Conservation (phyloP, 2,797 vertebrate species). For the Sebastes variabilis region DNA sequence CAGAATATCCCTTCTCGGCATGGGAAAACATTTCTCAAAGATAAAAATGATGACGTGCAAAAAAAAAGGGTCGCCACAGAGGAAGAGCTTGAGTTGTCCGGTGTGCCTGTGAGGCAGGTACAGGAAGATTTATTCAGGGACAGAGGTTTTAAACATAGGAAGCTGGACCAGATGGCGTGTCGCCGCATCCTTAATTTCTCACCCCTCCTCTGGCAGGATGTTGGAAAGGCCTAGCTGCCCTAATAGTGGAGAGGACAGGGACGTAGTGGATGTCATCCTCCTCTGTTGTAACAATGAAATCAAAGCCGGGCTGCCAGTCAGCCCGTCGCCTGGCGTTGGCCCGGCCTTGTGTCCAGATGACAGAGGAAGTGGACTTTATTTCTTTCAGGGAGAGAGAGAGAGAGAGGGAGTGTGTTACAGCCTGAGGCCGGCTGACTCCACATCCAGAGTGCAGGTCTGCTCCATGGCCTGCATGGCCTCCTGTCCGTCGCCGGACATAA, state of each 20-base stretch:
- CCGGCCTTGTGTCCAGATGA: constrained; percentile 76
- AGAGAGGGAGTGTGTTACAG: constrained; percentile 23
- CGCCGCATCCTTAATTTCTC: constrained; percentile 75
- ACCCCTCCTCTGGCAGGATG: constrained; percentile 81
- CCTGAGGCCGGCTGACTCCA: constrained; percentile 69
- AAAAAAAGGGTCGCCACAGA: constrained; percentile 57
- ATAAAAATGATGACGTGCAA: constrained; percentile 71
- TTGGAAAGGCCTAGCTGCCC: constrained; percentile 71
- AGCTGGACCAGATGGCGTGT: constrained; percentile 80
- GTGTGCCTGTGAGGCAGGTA: constrained; percentile 80
- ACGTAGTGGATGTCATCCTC: constrained; percentile 69
- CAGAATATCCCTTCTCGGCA: constrained; percentile 38
- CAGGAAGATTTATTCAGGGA: constrained; percentile 82
- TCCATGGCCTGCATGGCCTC: constrained; percentile 79
- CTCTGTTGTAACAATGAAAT: constrained; percentile 79
- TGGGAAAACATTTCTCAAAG: constrained; percentile 64
- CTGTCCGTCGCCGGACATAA: constrained; percentile 60
- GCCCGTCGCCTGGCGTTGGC: constrained; percentile 63
- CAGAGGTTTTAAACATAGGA: constrained; percentile 79
- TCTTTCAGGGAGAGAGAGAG: constrained; percentile 33
- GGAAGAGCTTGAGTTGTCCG: constrained; percentile 75
- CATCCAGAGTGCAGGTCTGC: constrained; percentile 79
- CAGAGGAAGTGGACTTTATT: constrained; percentile 72
- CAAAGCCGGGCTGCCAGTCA: constrained; percentile 76
- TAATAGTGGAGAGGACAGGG: constrained; percentile 68